Base-by-base conservation (phyloP, 2,797 vertebrate species). In the Neoniphon sammara region DNA sequence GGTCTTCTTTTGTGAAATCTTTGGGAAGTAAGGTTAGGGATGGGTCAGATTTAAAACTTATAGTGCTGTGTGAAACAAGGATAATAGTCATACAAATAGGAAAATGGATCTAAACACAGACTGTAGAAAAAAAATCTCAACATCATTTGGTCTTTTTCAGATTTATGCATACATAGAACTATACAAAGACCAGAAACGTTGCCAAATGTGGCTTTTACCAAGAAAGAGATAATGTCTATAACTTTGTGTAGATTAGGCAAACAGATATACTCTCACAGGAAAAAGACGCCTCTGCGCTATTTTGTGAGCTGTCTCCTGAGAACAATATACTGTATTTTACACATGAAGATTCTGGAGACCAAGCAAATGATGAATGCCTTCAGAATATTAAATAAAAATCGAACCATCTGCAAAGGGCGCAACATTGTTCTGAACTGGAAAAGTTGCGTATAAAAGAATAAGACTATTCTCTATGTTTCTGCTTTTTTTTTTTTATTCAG, bases 371-470 rank as follows among this genome's bases (percentile, higher is more conserved):
- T 82, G 70, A 84, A 83, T 77, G 75, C 59, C 57, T 85, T 49
- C 59, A 77, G 58, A 81, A 88, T 83, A 84, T 87, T 85, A 85
- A 84, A 87, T 76, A 77, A 87, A 89, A 87, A 75, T 81, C 60
- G 70, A 75, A 76, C 75, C 34, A 65, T 53, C 49, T n/a, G 39
- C 66, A 79, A 84, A 68, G 53, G 71, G 73, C 73, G 61, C 46
- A 75, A 66, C 7, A 50, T 60, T 76, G 83, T 76, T 74, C 77
- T 85, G 70, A 75, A 82, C 50, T 81, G 73, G 79, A 77, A 82
- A 73, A 53, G 66, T 71, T 77, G 62, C 54, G 39, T 52, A 68
- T 36, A 64, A 86, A 82, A 81, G 69, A 80, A 82, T 77, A 58
- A 11, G 61, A 64, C 70, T 58, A 34, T 80, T 80, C 52, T 78